Conservation (phyloP, 2,113 vertebrate genomes). For the Nibea albiflora region DNA sequence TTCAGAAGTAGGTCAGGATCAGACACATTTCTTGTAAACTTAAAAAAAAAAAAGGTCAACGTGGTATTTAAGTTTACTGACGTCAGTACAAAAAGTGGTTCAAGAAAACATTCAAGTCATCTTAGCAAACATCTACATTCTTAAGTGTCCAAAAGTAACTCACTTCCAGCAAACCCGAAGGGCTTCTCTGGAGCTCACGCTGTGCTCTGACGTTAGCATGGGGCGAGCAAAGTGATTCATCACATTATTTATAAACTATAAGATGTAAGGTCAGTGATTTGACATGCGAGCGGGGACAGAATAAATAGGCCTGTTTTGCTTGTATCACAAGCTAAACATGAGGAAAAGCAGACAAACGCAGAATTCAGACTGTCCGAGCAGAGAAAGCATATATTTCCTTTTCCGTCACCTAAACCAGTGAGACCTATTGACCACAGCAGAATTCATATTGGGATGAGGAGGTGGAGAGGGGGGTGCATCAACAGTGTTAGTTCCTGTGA, state of each 20-base stretch:
- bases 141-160: background rate
- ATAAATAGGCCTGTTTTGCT: slow-evolving; percentile 35
- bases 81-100: slow-evolving; percentile 2
- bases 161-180: slow-evolving; percentile 17
- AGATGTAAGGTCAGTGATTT: slow-evolving; percentile 25
- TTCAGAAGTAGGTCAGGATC: background rate
- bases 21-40: background rate
- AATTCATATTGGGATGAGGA: slow-evolving; percentile 8
- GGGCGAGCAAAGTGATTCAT: slow-evolving; percentile 33
- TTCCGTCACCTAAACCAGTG: slow-evolving; percentile 24
- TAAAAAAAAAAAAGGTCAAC: background rate
- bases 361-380: background rate
- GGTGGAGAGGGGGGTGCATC: background rate
- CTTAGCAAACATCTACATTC: slow-evolving; percentile 17
- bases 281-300: slow-evolving; percentile 15
- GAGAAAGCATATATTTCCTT: background rate
- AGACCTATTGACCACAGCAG: slow-evolving; percentile 19
- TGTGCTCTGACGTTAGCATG: slow-evolving; percentile 28
- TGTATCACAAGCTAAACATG: slow-evolving; percentile 14
- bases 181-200: background rate
- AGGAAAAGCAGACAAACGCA: slow-evolving; percentile 9
- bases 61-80: background rate
- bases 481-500: slow-evolving; percentile 53
- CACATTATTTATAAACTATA: slow-evolving; percentile 62
- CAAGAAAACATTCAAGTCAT: slow-evolving; percentile 20